These are phyloP conservation scores for Furnarius figulus DNA, from an alignment of 2,113 vertebrate species.

Conservation along the genomic window DNA sequence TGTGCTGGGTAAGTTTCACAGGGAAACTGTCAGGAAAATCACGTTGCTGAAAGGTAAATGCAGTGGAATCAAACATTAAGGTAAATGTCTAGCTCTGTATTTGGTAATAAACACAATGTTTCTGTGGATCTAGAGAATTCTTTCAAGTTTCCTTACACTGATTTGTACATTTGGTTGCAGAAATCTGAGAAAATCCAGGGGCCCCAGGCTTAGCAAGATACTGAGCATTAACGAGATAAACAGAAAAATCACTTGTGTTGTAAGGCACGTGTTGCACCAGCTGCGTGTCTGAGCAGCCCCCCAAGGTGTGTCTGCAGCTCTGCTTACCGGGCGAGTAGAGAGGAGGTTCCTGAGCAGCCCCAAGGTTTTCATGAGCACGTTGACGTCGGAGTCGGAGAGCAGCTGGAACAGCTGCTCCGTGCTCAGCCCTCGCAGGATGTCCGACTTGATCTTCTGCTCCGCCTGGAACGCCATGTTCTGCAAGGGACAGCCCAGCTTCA, in stretches of 20 bases:
- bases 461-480: slow-evolving; percentile 99
- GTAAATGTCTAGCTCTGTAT: not conserved
- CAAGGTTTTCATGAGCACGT: slow-evolving; percentile 97
- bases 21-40: not conserved
- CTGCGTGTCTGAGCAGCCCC: not conserved
- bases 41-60: not conserved
- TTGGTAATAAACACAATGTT: not conserved
- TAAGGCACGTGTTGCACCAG: not conserved
- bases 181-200: not conserved
- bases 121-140: not conserved
- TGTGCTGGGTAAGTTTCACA: not conserved
- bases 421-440: slow-evolving; percentile 93
- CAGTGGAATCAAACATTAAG: not conserved
- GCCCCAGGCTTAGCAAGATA: not conserved
- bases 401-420: slow-evolving; percentile 97
- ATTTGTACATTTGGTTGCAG: not conserved
- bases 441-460: slow-evolving; percentile 97
- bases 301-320: not conserved
- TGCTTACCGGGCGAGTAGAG: slow-evolving; percentile 93
- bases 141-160: not conserved
- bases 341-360: slow-evolving; percentile 96
- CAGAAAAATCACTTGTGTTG: not conserved
- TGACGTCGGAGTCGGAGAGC: slow-evolving; percentile 94
- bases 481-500: slow-evolving; percentile 33
- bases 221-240: not conserved